Conservation (phyloP, 2,797 vertebrate genomes). For the Pagetopsis macropterus region DNA sequence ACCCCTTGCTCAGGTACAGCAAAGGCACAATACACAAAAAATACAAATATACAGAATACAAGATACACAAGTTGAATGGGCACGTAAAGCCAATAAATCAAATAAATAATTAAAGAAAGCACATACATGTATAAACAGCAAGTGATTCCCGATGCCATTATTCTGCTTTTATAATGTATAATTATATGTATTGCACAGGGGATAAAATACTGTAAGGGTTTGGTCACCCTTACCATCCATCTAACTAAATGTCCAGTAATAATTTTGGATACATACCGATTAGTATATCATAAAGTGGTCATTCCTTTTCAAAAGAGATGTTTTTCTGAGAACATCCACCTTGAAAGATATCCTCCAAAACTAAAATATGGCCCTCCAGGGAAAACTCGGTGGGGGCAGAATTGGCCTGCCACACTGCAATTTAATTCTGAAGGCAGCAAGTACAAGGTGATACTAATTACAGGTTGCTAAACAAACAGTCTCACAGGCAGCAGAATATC, state of each 20-base stretch:
- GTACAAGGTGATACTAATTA: slow-evolving; percentile 66
- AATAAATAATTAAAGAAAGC: too few relatives aligned
- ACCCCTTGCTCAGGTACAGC: too few relatives aligned
- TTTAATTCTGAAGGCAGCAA: slow-evolving; percentile 53
- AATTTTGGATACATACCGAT: not conserved
- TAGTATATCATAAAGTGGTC: not conserved
- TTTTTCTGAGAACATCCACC: slow-evolving; percentile 1
- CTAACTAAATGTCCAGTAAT: not conserved
- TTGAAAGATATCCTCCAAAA: slow-evolving; percentile 23
- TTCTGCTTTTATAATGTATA: too few relatives aligned
- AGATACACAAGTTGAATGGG: too few relatives aligned
- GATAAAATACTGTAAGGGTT: too few relatives aligned
- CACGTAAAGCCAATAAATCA: too few relatives aligned
- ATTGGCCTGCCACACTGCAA: slow-evolving; percentile 37
- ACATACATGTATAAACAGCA: too few relatives aligned
- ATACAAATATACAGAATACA: too few relatives aligned
- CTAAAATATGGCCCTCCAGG: slow-evolving; percentile 14
- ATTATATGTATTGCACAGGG: too few relatives aligned
- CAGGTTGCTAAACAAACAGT: slow-evolving; percentile 64
- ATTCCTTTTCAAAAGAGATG: not conserved
- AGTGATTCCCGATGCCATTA: too few relatives aligned
- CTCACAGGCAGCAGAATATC: slow-evolving; percentile 48
- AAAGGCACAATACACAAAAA: too few relatives aligned
- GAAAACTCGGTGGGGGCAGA: slow-evolving; percentile 31
- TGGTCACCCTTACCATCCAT: too few relatives aligned